Conservation (phyloP, 2,888 invertebrate genomes). For the Megastigmus dorsalis region DNA sequence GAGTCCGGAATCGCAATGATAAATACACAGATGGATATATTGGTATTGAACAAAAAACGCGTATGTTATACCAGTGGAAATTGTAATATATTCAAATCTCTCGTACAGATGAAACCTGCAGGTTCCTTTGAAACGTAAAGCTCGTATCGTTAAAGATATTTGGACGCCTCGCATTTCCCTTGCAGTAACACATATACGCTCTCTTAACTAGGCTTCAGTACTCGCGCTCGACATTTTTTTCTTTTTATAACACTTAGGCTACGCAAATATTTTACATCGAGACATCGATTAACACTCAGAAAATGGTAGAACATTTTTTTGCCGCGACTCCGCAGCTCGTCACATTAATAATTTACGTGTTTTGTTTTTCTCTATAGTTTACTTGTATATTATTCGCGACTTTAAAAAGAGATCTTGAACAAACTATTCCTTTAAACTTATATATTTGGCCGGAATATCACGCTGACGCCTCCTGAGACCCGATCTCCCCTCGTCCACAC, state of each 20-base stretch:
- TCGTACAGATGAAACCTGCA: no score
- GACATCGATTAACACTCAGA: slow-evolving; percentile 52
- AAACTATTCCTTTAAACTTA: neutral
- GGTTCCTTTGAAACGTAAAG: no score
- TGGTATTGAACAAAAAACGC: no score
- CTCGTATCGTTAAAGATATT: slow-evolving; percentile 19
- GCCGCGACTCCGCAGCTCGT: slow-evolving; percentile 36
- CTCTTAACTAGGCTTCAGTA: no score
- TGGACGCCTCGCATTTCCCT: neutral
- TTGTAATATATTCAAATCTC: no score
- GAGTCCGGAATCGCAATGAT: no score
- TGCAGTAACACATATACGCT: neutral
- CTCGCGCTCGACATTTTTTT: neutral
- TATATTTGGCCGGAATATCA: slow-evolving; percentile 7
- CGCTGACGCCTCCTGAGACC: neutral
- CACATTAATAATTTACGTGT: slow-evolving; percentile 26
- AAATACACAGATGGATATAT: no score
- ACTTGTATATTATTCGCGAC: neutral
- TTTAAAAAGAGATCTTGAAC: neutral
- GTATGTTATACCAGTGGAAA: no score
- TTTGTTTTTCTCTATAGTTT: neutral
- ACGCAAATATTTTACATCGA: slow-evolving; percentile 51
- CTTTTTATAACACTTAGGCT: slow-evolving; percentile 48
- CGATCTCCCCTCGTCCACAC: no score
- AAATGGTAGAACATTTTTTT: slow-evolving; percentile 36